These are phyloP conservation scores for Sebastes dallii DNA, from an alignment of 2,797 vertebrate genomes.

Conservation along the genomic window DNA sequence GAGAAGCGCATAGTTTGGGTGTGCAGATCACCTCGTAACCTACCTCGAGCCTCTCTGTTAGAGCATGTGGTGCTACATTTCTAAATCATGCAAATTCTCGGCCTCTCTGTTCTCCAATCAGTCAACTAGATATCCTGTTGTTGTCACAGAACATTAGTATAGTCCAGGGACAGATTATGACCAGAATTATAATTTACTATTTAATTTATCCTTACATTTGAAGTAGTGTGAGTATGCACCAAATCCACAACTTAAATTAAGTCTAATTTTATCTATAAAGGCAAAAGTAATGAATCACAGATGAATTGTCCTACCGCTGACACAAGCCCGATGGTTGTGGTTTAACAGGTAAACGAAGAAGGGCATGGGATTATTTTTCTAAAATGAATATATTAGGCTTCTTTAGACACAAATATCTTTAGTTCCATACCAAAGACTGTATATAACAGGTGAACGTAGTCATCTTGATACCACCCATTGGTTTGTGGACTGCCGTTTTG, in stretches of 20 bases:
- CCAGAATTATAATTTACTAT: background rate
- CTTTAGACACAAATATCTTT: background rate
- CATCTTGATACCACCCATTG: too few relatives aligned
- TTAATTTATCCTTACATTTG: background rate
- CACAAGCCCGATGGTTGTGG: background rate
- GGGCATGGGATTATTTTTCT: background rate
- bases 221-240: background rate
- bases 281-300: background rate
- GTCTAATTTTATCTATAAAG: background rate
- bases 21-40: conserved; percentile 20
- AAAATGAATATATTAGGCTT: background rate
- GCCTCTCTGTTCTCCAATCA: background rate
- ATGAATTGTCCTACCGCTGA: background rate
- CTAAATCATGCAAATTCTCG: background rate
- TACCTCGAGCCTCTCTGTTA: conserved; percentile 8
- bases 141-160: background rate
- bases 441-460: too few relatives aligned
- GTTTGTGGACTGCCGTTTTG: too few relatives aligned
- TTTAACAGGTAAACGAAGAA: background rate
- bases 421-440: background rate
- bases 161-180: background rate
- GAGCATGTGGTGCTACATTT: background rate
- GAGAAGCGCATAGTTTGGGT: conserved; percentile 20
- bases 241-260: background rate
- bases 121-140: background rate